Conservation (phyloP, 2,113 vertebrate species). For the Scomber japonicus region DNA sequence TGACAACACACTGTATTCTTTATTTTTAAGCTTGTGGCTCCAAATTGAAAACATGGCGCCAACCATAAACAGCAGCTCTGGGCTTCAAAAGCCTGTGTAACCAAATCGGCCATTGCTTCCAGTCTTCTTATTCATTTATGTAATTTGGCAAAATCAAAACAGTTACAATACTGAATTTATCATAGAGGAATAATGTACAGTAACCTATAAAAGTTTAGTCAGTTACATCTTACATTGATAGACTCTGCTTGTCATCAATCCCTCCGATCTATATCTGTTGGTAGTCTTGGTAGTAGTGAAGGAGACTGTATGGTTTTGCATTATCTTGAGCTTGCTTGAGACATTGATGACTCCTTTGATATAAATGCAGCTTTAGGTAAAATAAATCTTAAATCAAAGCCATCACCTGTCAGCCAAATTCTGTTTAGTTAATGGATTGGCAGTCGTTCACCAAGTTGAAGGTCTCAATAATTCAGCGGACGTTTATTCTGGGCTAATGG, state of each 20-base stretch:
- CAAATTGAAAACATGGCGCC: too few relatives aligned
- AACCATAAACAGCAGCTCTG: too few relatives aligned
- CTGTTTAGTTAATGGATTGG: slow-evolving; percentile 48
- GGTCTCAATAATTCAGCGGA: slow-evolving; percentile 54
- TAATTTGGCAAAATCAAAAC: too few relatives aligned
- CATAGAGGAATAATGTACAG: too few relatives aligned
- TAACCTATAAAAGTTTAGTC: too few relatives aligned
- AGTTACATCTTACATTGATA: neutral
- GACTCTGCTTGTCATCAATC: neutral
- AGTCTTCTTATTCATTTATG: too few relatives aligned
- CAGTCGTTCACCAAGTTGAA: slow-evolving; percentile 36
- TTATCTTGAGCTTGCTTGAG: neutral
- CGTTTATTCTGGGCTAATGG: slow-evolving; percentile 58
- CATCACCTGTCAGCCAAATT: slow-evolving; percentile 25
- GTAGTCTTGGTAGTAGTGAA: neutral
- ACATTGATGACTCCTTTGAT: neutral
- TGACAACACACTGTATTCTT: too few relatives aligned
- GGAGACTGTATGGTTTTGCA: neutral
- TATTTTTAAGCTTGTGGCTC: too few relatives aligned
- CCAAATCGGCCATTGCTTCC: too few relatives aligned
- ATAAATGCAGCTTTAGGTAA: slow-evolving; percentile 22
- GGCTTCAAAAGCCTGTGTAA: too few relatives aligned
- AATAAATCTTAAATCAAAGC: slow-evolving; percentile 23
- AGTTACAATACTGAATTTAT: too few relatives aligned
- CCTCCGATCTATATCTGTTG: neutral